Conservation (phyloP, 2,888 invertebrate genomes). For the Cantharis nigra region DNA sequence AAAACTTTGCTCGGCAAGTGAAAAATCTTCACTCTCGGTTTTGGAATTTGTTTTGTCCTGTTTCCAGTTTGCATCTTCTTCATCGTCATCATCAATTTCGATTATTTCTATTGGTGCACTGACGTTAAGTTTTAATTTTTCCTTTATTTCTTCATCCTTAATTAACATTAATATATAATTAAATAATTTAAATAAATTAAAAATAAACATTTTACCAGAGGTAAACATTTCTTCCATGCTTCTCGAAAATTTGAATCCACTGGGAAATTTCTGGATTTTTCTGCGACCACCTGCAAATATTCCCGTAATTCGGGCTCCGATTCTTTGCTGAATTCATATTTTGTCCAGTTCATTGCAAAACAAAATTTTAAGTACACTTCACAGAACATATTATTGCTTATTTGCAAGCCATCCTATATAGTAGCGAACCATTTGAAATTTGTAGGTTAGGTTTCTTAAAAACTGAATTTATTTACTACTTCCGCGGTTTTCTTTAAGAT, state of each 20-base stretch:
- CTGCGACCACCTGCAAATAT: conserved; percentile 23
- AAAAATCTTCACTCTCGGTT: background rate
- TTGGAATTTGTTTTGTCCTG: background rate
- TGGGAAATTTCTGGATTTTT: background rate
- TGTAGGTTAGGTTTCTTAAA: background rate
- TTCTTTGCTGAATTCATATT: conserved; percentile 28
- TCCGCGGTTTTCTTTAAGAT: background rate
- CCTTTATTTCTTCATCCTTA: conserved; percentile 10
- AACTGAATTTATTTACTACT: background rate
- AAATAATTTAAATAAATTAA: too few relatives aligned
- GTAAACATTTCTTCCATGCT: conserved; percentile 15
- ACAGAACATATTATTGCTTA: too few relatives aligned
- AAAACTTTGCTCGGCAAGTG: background rate
- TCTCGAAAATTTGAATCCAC: background rate
- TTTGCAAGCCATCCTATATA: background rate
- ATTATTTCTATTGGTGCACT: background rate
- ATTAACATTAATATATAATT: background rate
- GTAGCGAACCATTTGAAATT: background rate
- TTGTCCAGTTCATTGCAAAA: conserved; percentile 18
- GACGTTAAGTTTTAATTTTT: background rate
- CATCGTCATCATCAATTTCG: conserved; percentile 18
- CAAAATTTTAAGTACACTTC: background rate
- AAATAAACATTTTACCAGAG: conserved; percentile 6
- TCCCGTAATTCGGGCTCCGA: conserved; percentile 20
- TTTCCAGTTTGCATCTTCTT: background rate